phyloP scores from a whole-genome alignment of 1,140 invertebrate genomes.

The Octopus sinensis region DNA sequence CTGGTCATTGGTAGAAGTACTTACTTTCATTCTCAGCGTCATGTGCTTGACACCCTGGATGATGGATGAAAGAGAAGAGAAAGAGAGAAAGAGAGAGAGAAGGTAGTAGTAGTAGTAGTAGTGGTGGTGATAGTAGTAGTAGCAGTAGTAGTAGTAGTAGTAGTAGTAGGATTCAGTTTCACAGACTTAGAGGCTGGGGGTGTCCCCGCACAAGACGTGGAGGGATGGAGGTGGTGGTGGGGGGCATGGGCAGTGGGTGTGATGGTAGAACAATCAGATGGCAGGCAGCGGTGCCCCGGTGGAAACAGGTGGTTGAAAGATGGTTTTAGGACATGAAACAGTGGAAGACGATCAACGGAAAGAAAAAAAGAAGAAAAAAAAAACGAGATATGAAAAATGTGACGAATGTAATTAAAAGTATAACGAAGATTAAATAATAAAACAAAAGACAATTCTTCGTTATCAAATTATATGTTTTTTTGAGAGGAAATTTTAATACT shows the following conservation, averaged over 20 bases:
- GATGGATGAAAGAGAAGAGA: neutral
- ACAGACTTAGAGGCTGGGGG: neutral
- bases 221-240: neutral
- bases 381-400: too few species aligned
- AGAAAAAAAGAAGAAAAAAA: too few species aligned
- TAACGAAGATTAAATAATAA: too few species aligned
- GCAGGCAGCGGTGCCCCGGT: too few species aligned
- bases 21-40: neutral
- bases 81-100: neutral
- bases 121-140: neutral
- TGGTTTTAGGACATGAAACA: too few species aligned
- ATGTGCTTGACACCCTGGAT: constrained; percentile 6
- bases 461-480: too few species aligned
- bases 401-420: too few species aligned
- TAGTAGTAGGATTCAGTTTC: neutral
- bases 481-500: too few species aligned
- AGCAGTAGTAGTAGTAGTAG: neutral
- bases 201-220: neutral
- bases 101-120: neutral
- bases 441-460: too few species aligned
- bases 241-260: neutral
- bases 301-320: too few species aligned
- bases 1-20: neutral
- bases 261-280: too few species aligned
- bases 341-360: too few species aligned